A percentile compares a stretch with the other conserved stretches of the same genome.
Conservation (phyloP, 2,113 vertebrate species). For the Oophaga pumilio region DNA sequence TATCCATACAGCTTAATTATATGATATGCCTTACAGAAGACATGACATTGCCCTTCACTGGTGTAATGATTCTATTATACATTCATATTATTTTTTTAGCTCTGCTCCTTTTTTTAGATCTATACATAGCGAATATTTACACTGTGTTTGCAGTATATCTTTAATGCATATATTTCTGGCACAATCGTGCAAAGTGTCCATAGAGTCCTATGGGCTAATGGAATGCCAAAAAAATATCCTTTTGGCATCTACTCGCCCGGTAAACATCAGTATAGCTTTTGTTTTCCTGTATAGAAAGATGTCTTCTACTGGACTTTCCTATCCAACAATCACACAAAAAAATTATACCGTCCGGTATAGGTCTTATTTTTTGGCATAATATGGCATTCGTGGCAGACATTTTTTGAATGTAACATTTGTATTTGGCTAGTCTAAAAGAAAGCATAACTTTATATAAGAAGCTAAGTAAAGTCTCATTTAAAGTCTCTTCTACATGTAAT, state of each 20-base stretch:
- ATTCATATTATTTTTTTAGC: background rate
- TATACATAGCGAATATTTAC: background rate
- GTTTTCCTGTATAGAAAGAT: no score
- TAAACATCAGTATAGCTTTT: background rate
- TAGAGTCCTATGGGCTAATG: background rate
- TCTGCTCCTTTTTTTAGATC: background rate
- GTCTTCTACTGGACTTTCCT: no score
- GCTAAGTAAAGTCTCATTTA: no score
- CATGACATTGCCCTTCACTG: slow-evolving; percentile 26
- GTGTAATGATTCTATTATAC: slow-evolving; percentile 33
- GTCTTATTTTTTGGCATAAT: no score
- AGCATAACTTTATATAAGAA: no score
- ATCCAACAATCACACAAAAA: no score
- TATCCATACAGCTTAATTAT: slow-evolving; percentile 36
- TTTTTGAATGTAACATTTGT: no score
- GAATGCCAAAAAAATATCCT: background rate
- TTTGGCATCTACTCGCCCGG: background rate
- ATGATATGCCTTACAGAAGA: slow-evolving; percentile 33
- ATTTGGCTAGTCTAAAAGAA: no score
- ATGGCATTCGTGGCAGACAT: no score
- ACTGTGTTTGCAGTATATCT: background rate
- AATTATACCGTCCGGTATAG: no score
- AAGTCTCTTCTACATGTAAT: no score
- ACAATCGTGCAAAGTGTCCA: background rate
- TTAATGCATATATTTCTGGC: background rate